Evolutionary conservation across 2,113 vertebrate species (phyloP), one percentile per base, ranked within the genome.

Genomic region (Larimichthys crocea): DNA sequence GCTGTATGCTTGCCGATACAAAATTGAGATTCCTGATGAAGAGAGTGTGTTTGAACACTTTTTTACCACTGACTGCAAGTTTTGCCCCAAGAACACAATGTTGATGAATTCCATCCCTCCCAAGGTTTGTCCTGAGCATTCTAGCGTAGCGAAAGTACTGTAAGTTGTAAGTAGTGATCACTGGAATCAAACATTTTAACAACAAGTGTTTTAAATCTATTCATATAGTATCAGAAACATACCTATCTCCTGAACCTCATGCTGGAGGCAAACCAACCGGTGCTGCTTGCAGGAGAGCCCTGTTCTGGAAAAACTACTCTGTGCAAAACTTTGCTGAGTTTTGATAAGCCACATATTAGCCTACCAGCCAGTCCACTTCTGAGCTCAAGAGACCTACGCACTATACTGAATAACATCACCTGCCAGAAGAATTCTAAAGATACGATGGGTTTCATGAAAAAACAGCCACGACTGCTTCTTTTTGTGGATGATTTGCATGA

Each of bases 401-500:
- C 74, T 10, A 62, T 96, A 73, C 85, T 97, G 65, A 91, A 88
- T 14, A 80, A 48, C 80, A 83, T 92, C 24, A 74, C 80, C 40
- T 61, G 7, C 59, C 79, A 61, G 35, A 88, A 69, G 60, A 67
- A 53, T 49, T 48, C 22, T 20, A 31, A 77, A 67, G 26, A 78
- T 1, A 24, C 22, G 49, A 15, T 22, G 46, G 61, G 20, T 26
- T 24, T 35, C 9, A 11, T 2, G 10, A 46, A 15, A 65, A 93
- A 90, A 72, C 74, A 78, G 12, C 80, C 44, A 5, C 44, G 87
- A 24, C 82, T 96, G 31, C 88, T 96, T 70, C 84, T 97, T 46
- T 95, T 93, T 86, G 86, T 97, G 74, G 96, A 97, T 81, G 97
- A 98, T 83, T 76, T 97, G 62, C 96, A 97, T 61, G 84, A 95